Evolutionary conservation across 2,113 vertebrate genomes (phyloP).

Genomic region (Albula goreensis): DNA sequence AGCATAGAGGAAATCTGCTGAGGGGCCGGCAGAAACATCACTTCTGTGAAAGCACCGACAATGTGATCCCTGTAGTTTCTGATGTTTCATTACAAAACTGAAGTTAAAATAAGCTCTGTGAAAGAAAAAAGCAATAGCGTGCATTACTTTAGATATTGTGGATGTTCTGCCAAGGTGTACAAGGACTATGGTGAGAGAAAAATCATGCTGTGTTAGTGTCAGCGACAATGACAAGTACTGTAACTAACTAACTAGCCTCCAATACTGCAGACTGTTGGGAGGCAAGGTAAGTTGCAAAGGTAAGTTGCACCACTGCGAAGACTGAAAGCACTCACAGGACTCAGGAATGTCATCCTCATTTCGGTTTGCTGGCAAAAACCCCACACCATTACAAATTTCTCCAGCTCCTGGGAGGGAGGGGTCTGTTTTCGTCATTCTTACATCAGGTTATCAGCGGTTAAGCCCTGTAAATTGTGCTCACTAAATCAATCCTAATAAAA

Average conservation of each 20-base stretch:
- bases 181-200: too few species aligned
- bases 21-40: background rate
- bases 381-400: background rate
- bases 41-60: background rate
- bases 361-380: background rate
- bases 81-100: background rate
- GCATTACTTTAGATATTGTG: background rate
- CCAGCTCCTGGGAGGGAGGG: background rate
- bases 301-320: too few species aligned
- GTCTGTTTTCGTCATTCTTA: slow-evolving; percentile 2
- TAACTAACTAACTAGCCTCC: slow-evolving; percentile 36
- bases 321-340: too few species aligned
- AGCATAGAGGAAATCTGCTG: background rate
- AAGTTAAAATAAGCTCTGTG: background rate
- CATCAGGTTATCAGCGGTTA: slow-evolving; percentile 19
- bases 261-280: slow-evolving; percentile 19
- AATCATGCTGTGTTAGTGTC: too few species aligned
- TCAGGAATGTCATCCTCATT: background rate
- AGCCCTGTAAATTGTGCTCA: slow-evolving; percentile 18
- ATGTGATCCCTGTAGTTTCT: background rate
- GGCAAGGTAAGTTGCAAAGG: slow-evolving; percentile 10
- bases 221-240: background rate
- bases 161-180: too few species aligned
- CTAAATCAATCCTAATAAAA: background rate
- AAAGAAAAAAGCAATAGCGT: background rate